A percentile compares a stretch with the other conserved stretches of the same genome.
Conservation (phyloP, 2,113 vertebrate genomes). For the Halichoerus grypus region DNA sequence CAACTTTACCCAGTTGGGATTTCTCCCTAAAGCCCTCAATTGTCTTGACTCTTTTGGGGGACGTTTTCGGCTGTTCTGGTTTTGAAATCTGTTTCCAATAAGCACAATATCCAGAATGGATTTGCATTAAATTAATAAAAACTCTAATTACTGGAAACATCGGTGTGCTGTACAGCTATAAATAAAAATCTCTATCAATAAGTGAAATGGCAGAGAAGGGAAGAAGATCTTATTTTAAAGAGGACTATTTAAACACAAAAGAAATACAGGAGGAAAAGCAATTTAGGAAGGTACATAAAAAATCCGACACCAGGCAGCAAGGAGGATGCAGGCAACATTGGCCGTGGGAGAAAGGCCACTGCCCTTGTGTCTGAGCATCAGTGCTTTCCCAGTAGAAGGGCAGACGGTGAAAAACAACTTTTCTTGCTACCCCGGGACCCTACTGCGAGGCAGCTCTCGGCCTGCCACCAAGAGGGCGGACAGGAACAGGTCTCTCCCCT, state of each 20-base stretch:
- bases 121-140: conserved; percentile 13
- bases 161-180: background rate
- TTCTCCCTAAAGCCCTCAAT: background rate
- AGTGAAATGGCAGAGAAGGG: background rate
- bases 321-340: background rate
- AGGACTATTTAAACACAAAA: background rate
- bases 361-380: background rate
- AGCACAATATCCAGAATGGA: background rate
- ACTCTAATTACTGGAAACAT: background rate
- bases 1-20: background rate
- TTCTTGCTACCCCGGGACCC: background rate
- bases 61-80: conserved; percentile 11
- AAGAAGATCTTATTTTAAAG: conserved; percentile 17
- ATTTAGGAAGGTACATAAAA: background rate
- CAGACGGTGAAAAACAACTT: background rate
- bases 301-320: background rate
- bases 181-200: background rate
- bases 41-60: background rate
- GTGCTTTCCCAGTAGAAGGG: background rate
- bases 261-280: background rate
- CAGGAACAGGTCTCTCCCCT: background rate
- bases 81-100: conserved; percentile 32
- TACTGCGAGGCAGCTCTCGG: background rate
- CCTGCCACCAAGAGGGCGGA: background rate
- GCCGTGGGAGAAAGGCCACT: background rate